These are phyloP conservation scores for Phenganax subtilis DNA, from an alignment of 92 coral and sea anemone genomes.

Conservation along the genomic window DNA sequence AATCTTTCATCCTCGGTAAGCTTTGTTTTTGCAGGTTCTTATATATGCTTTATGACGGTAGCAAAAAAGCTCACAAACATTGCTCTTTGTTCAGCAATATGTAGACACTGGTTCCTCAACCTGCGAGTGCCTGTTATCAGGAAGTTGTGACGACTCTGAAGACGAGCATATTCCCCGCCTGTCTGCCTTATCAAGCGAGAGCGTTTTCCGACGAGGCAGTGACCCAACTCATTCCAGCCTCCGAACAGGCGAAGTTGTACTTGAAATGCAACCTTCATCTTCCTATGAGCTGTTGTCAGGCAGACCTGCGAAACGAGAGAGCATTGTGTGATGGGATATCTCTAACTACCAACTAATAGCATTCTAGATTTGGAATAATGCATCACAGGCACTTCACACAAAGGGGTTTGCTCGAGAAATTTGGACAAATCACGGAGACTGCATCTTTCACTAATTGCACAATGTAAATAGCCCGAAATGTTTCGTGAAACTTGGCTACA, in stretches of 20 bases:
- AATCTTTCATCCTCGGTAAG: constrained; percentile 36
- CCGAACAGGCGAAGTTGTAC: background rate
- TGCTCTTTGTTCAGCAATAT: constrained; percentile 8
- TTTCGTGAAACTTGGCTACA: too few species aligned
- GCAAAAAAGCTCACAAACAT: background rate
- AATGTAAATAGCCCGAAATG: background rate
- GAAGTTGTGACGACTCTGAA: background rate
- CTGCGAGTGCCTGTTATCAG: constrained; percentile 6
- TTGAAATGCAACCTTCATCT: background rate
- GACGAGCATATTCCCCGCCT: constrained; percentile 7
- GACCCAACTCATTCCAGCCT: background rate
- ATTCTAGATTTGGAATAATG: background rate
- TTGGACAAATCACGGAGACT: background rate
- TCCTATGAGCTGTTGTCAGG: constrained; percentile 23
- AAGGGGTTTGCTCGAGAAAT: background rate
- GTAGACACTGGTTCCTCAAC: constrained; percentile 20
- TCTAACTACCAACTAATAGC: background rate
- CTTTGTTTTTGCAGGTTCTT: background rate
- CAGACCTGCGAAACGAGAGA: background rate
- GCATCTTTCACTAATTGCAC: background rate
- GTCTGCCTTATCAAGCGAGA: constrained; percentile 11
- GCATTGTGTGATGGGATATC: constrained; percentile 15
- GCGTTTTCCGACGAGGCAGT: constrained; percentile 5
- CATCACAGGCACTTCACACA: background rate
- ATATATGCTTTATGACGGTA: background rate